Conservation (phyloP, 2,797 vertebrate genomes). For the Austrolebias charrua region DNA sequence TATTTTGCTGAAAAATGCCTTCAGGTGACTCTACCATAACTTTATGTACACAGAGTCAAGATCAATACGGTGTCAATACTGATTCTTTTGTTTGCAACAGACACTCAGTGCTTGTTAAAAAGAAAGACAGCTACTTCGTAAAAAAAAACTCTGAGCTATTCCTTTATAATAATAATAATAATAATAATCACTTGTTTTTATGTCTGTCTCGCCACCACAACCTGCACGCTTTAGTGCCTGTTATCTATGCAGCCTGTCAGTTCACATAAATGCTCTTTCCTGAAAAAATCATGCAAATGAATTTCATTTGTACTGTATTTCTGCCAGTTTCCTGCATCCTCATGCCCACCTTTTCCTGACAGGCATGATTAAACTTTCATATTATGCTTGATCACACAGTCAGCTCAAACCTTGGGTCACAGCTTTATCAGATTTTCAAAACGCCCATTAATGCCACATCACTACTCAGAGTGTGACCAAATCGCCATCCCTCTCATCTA, state of each 20-base stretch:
- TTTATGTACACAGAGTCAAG: too few species aligned
- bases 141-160: too few species aligned
- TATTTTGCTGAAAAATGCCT: too few species aligned
- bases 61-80: too few species aligned
- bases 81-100: too few species aligned
- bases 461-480: conserved; percentile 48
- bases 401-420: conserved; percentile 44
- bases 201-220: background rate
- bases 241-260: conserved; percentile 24
- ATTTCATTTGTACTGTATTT: conserved; percentile 22
- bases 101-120: too few species aligned
- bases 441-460: conserved; percentile 55
- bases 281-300: conserved; percentile 44
- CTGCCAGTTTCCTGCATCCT: conserved; percentile 13
- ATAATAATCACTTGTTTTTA: too few species aligned
- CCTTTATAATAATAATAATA: too few species aligned
- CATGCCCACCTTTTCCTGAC: conserved; percentile 33
- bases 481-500: conserved; percentile 43
- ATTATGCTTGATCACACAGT: conserved; percentile 49
- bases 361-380: conserved; percentile 58
- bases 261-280: conserved; percentile 26
- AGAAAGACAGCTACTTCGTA: too few species aligned
- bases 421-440: conserved; percentile 62
- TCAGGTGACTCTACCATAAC: too few species aligned
- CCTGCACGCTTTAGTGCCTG: conserved; percentile 1